Evolutionary conservation across 2,113 vertebrate species (phyloP).

Genomic region (Corythaeola cristata): DNA sequence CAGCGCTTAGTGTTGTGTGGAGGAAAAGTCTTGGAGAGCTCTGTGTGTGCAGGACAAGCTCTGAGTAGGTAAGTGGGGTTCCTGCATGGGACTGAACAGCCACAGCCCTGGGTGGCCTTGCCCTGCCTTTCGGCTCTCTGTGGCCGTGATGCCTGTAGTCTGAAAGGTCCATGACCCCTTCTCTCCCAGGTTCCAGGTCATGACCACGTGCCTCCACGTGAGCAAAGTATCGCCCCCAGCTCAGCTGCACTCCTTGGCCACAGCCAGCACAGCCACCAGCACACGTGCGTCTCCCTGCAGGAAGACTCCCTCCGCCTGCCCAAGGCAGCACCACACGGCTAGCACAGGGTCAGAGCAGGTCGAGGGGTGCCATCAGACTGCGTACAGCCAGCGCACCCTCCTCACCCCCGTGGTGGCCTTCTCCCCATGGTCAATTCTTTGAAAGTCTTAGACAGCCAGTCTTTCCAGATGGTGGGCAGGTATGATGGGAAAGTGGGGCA

Average conservation of each 20-base stretch:
- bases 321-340: not conserved
- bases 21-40: too few relatives aligned
- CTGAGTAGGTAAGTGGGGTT: not conserved
- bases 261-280: too few relatives aligned
- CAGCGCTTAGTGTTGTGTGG: fast-evolving
- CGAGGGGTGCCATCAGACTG: too few relatives aligned
- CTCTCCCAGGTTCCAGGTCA: too few relatives aligned
- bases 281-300: not conserved
- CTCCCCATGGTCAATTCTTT: too few relatives aligned
- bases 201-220: too few relatives aligned
- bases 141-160: not conserved
- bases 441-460: not conserved
- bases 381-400: not conserved
- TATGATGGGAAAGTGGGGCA: not conserved
- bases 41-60: not conserved
- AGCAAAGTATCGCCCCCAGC: too few relatives aligned
- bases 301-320: not conserved
- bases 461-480: too few relatives aligned
- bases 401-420: not conserved
- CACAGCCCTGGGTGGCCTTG: too few relatives aligned
- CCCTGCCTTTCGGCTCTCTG: not conserved
- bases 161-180: too few relatives aligned
- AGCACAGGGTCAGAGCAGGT: not conserved
- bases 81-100: too few relatives aligned
- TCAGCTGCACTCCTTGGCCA: not conserved